These are phyloP conservation scores for Petrocephalus zakoni DNA, from an alignment of 2,113 vertebrate genomes.

Conservation along the genomic window DNA sequence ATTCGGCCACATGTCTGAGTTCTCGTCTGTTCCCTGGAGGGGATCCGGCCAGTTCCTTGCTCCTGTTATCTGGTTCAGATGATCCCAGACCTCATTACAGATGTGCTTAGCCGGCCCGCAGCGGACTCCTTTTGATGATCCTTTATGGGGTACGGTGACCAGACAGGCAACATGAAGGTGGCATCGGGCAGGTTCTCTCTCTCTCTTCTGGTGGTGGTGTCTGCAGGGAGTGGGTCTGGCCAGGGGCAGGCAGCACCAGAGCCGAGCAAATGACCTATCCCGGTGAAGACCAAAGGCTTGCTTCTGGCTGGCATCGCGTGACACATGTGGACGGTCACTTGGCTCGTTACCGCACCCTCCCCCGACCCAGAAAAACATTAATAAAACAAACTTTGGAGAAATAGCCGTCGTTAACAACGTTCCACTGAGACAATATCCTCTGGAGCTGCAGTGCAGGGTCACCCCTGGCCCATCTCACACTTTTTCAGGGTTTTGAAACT, in stretches of 20 bases:
- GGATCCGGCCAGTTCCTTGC: conserved; percentile 36
- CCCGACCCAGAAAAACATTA: neutral
- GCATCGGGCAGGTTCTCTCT: conserved; percentile 30
- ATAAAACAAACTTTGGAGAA: conserved; percentile 47
- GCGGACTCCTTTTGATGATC: conserved; percentile 33
- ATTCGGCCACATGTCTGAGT: neutral
- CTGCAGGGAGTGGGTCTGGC: conserved; percentile 41
- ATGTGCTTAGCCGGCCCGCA: conserved; percentile 44
- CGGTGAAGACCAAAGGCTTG: conserved; percentile 53
- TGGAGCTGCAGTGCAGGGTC: conserved; percentile 37
- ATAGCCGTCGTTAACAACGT: conserved; percentile 51
- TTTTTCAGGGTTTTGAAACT: neutral
- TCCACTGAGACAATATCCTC: conserved; percentile 32
- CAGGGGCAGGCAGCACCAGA: conserved; percentile 37
- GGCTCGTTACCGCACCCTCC: conserved; percentile 51
- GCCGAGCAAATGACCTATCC: conserved; percentile 58
- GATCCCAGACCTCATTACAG: conserved; percentile 44
- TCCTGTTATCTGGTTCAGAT: conserved; percentile 46
- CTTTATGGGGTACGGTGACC: conserved; percentile 53
- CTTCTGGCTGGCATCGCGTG: conserved; percentile 57
- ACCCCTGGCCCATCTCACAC: neutral
- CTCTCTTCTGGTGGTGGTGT: conserved; percentile 48
- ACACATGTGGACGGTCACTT: conserved; percentile 53
- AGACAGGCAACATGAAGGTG: conserved; percentile 49
- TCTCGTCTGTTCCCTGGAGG: conserved; percentile 25